Conservation (phyloP, 2,888 invertebrate species). For the Hartigia nigra region DNA sequence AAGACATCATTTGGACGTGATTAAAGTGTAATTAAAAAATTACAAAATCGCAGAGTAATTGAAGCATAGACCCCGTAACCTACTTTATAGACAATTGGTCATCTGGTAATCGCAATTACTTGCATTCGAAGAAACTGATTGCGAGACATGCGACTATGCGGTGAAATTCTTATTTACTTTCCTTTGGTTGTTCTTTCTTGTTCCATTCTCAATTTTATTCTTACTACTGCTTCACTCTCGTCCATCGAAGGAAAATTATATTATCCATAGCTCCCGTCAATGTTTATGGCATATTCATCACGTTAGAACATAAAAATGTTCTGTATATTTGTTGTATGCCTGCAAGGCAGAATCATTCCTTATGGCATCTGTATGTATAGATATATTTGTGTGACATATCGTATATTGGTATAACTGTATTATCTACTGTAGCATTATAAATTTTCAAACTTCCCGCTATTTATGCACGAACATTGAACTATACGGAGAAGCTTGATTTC, state of each 20-base stretch:
- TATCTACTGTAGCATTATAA: not conserved
- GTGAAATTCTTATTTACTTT: not conserved
- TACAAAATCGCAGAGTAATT: conserved; percentile 39
- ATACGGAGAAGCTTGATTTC: not conserved
- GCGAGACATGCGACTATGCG: not conserved
- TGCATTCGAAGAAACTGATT: not conserved
- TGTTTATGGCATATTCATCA: not conserved
- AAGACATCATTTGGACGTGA: conserved; percentile 3
- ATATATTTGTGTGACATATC: not conserved
- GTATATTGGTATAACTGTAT: not conserved
- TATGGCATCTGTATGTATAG: not conserved
- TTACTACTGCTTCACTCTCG: not conserved
- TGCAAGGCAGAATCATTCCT: not conserved
- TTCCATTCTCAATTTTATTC: not conserved
- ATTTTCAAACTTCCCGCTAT: not conserved
- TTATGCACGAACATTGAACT: not conserved
- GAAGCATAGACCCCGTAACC: conserved; percentile 39
- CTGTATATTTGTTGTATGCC: not conserved
- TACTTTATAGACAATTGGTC: conserved; percentile 23
- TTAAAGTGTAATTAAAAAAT: conserved; percentile 37
- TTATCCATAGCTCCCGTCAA: not conserved
- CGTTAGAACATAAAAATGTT: not conserved
- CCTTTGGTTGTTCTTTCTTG: not conserved
- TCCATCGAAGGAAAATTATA: not conserved
- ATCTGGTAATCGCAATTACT: not conserved